Conservation (phyloP, 2,797 vertebrate genomes). For the Notamacropus eugenii region DNA sequence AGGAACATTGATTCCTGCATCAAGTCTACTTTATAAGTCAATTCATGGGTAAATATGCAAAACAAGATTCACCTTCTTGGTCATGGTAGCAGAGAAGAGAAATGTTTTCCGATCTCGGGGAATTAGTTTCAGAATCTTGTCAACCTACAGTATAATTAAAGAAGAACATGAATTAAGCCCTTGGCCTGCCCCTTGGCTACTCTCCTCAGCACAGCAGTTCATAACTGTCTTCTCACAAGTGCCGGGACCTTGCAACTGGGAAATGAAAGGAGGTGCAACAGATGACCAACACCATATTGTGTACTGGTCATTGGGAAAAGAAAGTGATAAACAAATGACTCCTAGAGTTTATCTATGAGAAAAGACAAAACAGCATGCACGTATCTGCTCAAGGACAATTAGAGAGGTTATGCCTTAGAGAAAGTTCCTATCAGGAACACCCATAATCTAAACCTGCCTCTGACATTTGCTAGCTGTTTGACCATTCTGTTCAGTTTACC, state of each 20-base stretch:
- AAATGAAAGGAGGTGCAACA: not conserved
- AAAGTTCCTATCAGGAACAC: not conserved
- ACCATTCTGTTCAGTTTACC: not conserved
- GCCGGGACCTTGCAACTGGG: not conserved
- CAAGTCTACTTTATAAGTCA: not conserved
- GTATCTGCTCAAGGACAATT: not conserved
- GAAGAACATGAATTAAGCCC: not conserved
- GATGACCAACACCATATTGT: not conserved
- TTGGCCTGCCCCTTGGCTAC: not conserved
- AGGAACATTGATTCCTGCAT: not conserved
- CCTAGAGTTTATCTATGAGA: conserved; percentile 20
- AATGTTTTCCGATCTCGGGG: conserved; percentile 96
- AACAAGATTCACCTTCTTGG: conserved; percentile 92
- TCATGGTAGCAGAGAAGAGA: conserved; percentile 99
- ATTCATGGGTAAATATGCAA: conserved; percentile 26
- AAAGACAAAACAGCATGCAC: not conserved
- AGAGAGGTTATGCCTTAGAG: not conserved
- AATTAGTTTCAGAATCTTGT: conserved; percentile 98
- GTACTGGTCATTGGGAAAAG: conserved; percentile 31
- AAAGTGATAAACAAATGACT: conserved; percentile 25
- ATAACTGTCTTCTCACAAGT: not conserved
- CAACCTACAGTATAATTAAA: conserved; percentile 88
- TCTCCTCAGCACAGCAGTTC: not conserved
- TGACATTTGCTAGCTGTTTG: not conserved
- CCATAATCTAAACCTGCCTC: not conserved